Evolutionary conservation across 2,888 invertebrate species (phyloP), one percentile per base, ranked within the genome.

Genomic region (Ormyrus rosae): DNA sequence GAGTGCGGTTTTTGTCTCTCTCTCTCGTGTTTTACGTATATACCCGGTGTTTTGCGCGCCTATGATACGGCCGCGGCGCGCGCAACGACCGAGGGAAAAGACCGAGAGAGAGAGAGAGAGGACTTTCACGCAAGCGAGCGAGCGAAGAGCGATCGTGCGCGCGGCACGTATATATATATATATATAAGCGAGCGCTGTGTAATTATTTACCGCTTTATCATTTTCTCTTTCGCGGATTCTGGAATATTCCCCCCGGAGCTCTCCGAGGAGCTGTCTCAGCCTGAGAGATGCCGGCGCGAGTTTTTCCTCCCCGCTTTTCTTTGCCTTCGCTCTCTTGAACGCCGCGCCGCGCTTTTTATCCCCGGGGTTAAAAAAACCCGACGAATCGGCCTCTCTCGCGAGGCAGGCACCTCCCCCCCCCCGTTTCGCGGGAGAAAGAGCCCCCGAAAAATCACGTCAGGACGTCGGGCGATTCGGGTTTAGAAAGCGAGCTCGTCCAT

Each of bases 61-160:
- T 51, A 34, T 48, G 48, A 50, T 65, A 65, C 64, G n/a, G 5
- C 11, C 13, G 46, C 7, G 11, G 11, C 56, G 69, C 48, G 19
- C 48, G n/a, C 19, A 51, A 19, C 11, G 46, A 34, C 10, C n/a
- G 70, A 34, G 34, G 34, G 34, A 34, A 34, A 34, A 34, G 34
- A 34, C 3, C 34, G 34, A 34, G 34, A 34, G 34, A 34, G 34
- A 34, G 34, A 34, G 34, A 34, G 34, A 34, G 34, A 34, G 50
- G 51, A 78, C 78, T 72, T 78, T 78, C 78, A 78, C 78, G 65
- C 78, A 60, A 70, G 34, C 34, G 34, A 34, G 34, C 34, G 34
- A 10, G 13, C 34, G 2, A 64, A 13, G 58, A 46, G 86, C 87
- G 87, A 46, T 58, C 48, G 58, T 48, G 51, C 51, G 10, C 53